A percentile compares a stretch with the other conserved stretches of the same genome.
Conservation (phyloP, 2,888 invertebrate species). For the Eulithis prunata region DNA sequence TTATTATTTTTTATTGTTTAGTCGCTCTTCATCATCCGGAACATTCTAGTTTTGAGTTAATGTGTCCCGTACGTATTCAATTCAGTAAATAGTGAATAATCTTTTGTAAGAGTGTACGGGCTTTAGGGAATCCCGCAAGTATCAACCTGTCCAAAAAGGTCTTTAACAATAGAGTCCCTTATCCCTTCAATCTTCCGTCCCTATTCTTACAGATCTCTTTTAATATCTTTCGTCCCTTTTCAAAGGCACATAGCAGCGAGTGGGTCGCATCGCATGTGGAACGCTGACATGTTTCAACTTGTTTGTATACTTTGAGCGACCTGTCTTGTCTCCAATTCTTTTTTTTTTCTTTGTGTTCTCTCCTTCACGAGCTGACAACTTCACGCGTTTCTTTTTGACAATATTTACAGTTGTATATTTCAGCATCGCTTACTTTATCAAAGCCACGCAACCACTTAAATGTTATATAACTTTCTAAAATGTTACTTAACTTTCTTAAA, state of each 20-base stretch:
- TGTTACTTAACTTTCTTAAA: not conserved
- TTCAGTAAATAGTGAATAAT: conserved; percentile 37
- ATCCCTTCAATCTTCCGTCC: conserved; percentile 45
- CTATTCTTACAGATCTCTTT: conserved; percentile 44
- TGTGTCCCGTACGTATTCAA: conserved; percentile 19
- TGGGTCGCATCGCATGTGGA: conserved; percentile 37
- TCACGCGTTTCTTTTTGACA: conserved; percentile 1
- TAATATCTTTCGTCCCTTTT: conserved; percentile 47
- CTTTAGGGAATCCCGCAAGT: conserved; percentile 39
- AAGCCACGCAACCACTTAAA: not conserved
- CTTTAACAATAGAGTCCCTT: conserved; percentile 39
- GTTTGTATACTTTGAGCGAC: conserved; percentile 36
- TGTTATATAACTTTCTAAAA: not conserved
- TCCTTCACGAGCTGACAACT: conserved; percentile 12
- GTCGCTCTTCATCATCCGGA: not conserved
- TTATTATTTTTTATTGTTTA: conserved; percentile 8
- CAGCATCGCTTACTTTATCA: not conserved
- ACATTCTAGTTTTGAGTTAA: conserved; percentile 8
- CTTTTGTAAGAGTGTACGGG: conserved; percentile 32
- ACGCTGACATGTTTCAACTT: conserved; percentile 37
- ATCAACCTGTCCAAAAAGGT: conserved; percentile 52
- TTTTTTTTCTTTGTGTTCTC: conserved; percentile 24
- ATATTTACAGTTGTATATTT: not conserved
- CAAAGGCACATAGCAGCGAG: conserved; percentile 44
- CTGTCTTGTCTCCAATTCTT: conserved; percentile 48